A percentile compares a stretch with the other conserved stretches of the same genome.
phyloP scores from a whole-genome alignment of 2,888 invertebrate species.

The Clepsis dumicolana region DNA sequence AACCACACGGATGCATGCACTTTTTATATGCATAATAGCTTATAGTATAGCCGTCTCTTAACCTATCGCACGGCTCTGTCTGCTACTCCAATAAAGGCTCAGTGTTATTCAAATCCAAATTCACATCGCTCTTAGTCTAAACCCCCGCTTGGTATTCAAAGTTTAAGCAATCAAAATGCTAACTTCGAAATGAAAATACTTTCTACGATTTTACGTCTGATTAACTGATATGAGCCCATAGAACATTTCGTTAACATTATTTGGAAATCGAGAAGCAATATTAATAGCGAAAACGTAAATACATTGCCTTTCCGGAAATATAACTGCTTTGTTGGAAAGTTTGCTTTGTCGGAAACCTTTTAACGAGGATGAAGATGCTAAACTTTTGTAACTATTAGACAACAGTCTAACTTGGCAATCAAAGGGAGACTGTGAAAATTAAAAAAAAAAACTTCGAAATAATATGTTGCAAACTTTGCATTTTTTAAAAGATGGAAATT shows the following conservation, averaged over 20 bases:
- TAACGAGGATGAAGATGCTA: slow-evolving; percentile 24
- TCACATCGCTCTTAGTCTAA: slow-evolving; percentile 5
- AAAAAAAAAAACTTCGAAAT: slow-evolving; percentile 4
- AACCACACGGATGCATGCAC: slow-evolving; percentile 9
- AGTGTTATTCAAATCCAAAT: not conserved
- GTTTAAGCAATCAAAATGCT: slow-evolving; percentile 3
- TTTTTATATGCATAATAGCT: slow-evolving; percentile 21
- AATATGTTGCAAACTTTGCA: slow-evolving; percentile 7
- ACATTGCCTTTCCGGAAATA: slow-evolving; percentile 18
- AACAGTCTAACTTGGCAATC: slow-evolving; percentile 19
- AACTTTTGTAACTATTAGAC: slow-evolving; percentile 26
- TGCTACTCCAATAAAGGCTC: not conserved
- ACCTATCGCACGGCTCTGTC: not conserved
- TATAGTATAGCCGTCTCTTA: not conserved
- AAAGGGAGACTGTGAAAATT: slow-evolving; percentile 1
- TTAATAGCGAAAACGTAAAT: slow-evolving; percentile 4
- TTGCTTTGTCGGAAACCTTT: slow-evolving; percentile 21
- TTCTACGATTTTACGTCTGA: slow-evolving; percentile 17
- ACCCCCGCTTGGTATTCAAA: slow-evolving; percentile 4
- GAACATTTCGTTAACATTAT: slow-evolving; percentile 5
- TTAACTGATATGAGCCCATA: slow-evolving; percentile 14
- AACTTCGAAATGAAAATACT: slow-evolving; percentile 13
- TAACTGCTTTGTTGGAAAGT: slow-evolving; percentile 26
- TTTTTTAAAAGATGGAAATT: slow-evolving; percentile 1
- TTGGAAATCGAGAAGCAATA: slow-evolving; percentile 19